Percentiles rank a stretch among this genome's conserved stretches.
Conservation (phyloP, 2,113 vertebrate genomes). For the Brachyhypopomus occidentalis region DNA sequence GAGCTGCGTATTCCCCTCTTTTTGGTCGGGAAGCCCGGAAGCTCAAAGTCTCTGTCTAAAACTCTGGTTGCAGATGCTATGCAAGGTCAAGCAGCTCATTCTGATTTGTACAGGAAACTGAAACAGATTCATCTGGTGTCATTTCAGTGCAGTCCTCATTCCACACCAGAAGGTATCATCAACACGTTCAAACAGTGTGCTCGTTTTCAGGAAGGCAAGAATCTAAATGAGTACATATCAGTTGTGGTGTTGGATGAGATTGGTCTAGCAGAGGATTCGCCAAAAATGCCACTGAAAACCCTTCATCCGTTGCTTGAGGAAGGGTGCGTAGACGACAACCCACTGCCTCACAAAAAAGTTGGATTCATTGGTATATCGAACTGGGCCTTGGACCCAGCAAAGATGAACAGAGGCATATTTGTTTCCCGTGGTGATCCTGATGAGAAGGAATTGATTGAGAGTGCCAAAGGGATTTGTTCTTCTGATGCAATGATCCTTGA, state of each 20-base stretch:
- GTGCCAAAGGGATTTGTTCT: slow-evolving; percentile 87
- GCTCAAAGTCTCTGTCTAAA: slow-evolving; percentile 96
- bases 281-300: slow-evolving; percentile 94
- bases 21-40: slow-evolving; percentile 95
- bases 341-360: slow-evolving; percentile 89
- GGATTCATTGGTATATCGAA: slow-evolving; percentile 97
- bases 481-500: slow-evolving; percentile 79
- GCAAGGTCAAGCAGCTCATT: slow-evolving; percentile 89
- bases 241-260: slow-evolving; percentile 97
- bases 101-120: slow-evolving; percentile 83
- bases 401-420: slow-evolving; percentile 97
- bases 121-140: slow-evolving; percentile 95
- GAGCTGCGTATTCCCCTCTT: slow-evolving; percentile 95
- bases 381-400: slow-evolving; percentile 97
- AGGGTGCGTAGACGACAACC: slow-evolving; percentile 91
- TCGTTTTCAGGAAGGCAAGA: slow-evolving; percentile 94
- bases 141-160: slow-evolving; percentile 97
- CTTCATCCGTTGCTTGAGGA: slow-evolving; percentile 94
- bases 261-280: slow-evolving; percentile 94
- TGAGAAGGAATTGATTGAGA: slow-evolving; percentile 82
- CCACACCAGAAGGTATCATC: slow-evolving; percentile 94
- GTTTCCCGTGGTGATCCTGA: slow-evolving; percentile 90
- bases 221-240: slow-evolving; percentile 87
- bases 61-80: slow-evolving; percentile 94
- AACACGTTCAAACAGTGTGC: slow-evolving; percentile 93